Conservation (phyloP, 2,113 vertebrate genomes). For the Chamaetylas fuelleborni region DNA sequence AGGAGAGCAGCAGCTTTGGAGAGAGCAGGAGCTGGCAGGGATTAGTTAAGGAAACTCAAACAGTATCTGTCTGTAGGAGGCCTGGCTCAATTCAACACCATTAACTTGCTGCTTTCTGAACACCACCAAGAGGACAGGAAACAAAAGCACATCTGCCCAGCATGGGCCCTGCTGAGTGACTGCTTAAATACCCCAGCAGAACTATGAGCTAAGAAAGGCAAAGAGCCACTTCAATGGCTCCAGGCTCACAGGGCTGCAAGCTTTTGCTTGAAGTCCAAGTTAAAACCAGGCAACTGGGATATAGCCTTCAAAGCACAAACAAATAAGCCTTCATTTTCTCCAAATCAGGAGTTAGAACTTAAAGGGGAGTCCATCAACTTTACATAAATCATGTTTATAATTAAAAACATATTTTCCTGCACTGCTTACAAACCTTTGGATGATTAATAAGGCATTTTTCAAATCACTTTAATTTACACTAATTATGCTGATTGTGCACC, state of each 20-base stretch:
- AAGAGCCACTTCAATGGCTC: neutral
- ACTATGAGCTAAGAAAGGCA: neutral
- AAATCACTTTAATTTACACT: conserved; percentile 18
- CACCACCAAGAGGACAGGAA: neutral
- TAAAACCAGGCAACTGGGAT: neutral
- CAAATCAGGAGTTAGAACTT: neutral
- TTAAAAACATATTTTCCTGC: neutral
- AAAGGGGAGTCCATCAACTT: conserved; percentile 2
- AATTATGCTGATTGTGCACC: conserved; percentile 26
- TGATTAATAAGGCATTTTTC: conserved; percentile 32
- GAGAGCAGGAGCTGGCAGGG: neutral
- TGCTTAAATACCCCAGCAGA: neutral
- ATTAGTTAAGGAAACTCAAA: neutral
- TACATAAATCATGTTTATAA: conserved; percentile 37
- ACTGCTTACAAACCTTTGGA: neutral
- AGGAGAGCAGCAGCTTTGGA: neutral
- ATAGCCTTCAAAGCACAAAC: neutral
- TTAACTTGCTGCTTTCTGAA: conserved; percentile 43
- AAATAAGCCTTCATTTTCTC: conserved; percentile 11
- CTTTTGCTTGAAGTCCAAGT: conserved; percentile 19
- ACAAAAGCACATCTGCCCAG: neutral
- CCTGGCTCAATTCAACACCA: neutral
- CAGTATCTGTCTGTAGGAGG: neutral
- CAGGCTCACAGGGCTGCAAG: neutral
- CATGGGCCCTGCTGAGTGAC: neutral